Evolutionary conservation across 2,797 vertebrate species (phyloP).

Genomic region (Sitta carolinensis): DNA sequence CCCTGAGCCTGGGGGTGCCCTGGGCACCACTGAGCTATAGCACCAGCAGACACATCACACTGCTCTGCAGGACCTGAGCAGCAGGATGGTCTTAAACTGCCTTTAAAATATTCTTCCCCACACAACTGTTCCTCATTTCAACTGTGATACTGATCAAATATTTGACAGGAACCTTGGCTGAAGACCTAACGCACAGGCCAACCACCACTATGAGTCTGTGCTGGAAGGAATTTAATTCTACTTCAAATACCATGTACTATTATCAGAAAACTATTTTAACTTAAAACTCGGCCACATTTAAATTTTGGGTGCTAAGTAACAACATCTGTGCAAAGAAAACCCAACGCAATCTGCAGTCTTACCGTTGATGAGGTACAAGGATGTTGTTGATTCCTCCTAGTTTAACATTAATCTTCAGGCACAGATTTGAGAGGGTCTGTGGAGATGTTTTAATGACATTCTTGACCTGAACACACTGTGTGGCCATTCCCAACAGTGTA

Average conservation of each 20-base stretch:
- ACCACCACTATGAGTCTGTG: background rate
- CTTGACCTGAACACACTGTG: conserved; percentile 85
- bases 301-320: background rate
- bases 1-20: background rate
- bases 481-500: conserved; percentile 83
- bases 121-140: background rate
- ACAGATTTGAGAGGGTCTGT: conserved; percentile 85
- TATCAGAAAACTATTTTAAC: background rate
- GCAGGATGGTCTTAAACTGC: background rate
- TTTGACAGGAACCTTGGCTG: background rate
- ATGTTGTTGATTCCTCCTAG: conserved; percentile 87
- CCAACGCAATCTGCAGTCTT: background rate
- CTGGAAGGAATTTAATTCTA: background rate
- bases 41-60: background rate
- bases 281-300: background rate
- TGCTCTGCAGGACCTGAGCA: background rate
- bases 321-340: background rate
- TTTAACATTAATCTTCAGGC: conserved; percentile 87
- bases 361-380: conserved; percentile 86
- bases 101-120: background rate
- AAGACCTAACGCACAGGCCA: background rate
- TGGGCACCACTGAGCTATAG: background rate
- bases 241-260: background rate
- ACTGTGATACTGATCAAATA: background rate
- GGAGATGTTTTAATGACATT: conserved; percentile 87